Conservation (phyloP, 2,888 invertebrate species). For the Sarcophaga rosellei region DNA sequence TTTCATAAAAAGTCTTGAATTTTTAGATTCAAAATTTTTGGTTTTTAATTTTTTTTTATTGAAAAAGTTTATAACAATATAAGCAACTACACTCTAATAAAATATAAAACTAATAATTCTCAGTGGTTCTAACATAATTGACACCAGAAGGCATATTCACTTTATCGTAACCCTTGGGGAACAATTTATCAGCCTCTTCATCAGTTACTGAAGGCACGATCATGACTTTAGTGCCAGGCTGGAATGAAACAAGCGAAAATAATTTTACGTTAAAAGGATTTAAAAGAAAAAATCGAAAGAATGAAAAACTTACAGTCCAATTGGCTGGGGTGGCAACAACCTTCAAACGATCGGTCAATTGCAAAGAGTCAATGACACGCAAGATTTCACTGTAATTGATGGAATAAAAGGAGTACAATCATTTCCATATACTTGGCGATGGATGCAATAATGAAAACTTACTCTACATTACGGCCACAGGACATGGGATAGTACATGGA, state of each 20-base stretch:
- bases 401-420: not conserved
- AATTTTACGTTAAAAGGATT: slow-evolving; percentile 37
- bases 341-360: slow-evolving; percentile 87
- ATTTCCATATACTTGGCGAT: not conserved
- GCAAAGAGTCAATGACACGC: slow-evolving; percentile 91
- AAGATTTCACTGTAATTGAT: slow-evolving; percentile 87
- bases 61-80: slow-evolving; percentile 8
- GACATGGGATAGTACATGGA: slow-evolving; percentile 93
- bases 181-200: slow-evolving; percentile 85
- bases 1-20: not conserved
- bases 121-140: slow-evolving; percentile 88
- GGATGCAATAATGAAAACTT: slow-evolving; percentile 78
- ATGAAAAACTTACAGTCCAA: slow-evolving; percentile 86
- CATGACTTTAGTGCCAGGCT: slow-evolving; percentile 90
- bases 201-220: slow-evolving; percentile 87
- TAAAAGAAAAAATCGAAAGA: not conserved
- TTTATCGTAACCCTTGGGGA: slow-evolving; percentile 86
- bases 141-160: slow-evolving; percentile 89
- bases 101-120: slow-evolving; percentile 82
- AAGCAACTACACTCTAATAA: not conserved
- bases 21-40: not conserved
- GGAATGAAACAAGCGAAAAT: slow-evolving; percentile 55
- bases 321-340: slow-evolving; percentile 92
- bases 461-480: slow-evolving; percentile 93
- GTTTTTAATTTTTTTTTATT: not conserved